phyloP scores from a whole-genome alignment of 2,113 vertebrate genomes.

The Propithecus coquereli region DNA sequence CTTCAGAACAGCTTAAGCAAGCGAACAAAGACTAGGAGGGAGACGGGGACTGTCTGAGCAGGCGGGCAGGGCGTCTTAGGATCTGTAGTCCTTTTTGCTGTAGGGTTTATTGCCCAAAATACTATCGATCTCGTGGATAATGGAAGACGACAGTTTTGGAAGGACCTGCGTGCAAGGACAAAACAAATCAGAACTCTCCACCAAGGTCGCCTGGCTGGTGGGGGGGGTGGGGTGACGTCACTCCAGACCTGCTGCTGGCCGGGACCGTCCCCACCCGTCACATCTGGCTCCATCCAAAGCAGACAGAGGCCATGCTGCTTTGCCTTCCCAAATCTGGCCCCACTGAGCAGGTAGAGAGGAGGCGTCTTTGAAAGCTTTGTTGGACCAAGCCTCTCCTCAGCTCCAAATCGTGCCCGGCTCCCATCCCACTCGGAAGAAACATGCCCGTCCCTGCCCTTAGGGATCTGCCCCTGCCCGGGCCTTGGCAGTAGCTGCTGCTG shows the following conservation, averaged over 20 bases:
- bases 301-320: rapidly evolving
- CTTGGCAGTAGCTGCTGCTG: rapidly evolving
- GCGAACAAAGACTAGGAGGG: conserved; percentile 76
- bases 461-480: background rate
- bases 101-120: conserved; percentile 99
- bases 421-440: background rate
- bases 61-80: conserved; percentile 81
- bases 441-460: background rate
- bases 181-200: background rate
- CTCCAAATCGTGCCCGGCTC: no score
- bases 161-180: conserved; percentile 87
- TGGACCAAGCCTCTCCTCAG: background rate
- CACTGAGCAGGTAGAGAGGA: background rate
- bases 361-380: background rate
- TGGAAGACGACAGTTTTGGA: conserved; percentile 97
- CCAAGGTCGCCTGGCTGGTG: rapidly evolving
- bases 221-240: rapidly evolving
- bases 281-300: background rate
- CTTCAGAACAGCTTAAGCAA: conserved; percentile 91
- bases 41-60: conserved; percentile 49
- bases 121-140: conserved; percentile 97
- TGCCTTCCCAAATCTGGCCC: no score
- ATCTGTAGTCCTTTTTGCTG: conserved; percentile 99
- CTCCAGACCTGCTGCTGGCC: rapidly evolving
- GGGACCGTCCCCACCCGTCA: background rate